Base-by-base conservation (phyloP, 92 coral and sea anemone species). In the Porites cylindrica region DNA sequence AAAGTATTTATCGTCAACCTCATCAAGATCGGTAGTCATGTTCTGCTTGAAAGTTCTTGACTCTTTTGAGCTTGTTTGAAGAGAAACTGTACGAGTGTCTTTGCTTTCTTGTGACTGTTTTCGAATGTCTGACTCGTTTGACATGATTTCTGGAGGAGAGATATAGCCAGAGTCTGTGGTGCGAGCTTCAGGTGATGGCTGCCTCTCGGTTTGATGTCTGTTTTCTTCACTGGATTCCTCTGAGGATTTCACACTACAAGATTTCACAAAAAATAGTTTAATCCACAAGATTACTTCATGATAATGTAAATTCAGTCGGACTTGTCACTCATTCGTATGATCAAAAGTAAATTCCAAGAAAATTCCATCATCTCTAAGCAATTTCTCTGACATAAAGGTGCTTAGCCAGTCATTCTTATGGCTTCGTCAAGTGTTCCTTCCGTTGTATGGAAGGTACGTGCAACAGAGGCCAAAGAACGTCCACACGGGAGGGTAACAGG, bases 141-240 rank as follows among this genome's bases (percentile, higher is more conserved):
- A 66, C 7, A 88, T 91, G 61, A 93, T 87, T 51, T 97, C 99
- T 10, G 99, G 99, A 4, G 99, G 99, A 8, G 99, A 97, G 79
- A 95, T 90, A 75, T 97, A 97, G 10, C 99, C 99, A 81, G 99
- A 97, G 77, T 97, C 99, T 61, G 99, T 97, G 10, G 99, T 95
- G 59, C 91, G 91, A 47, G 94, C 93, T 68, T 97, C 99, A 8
- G 98, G 98, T 4, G 98, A 95, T 61, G 98, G 83, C 18, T 90
- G 94, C 29, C 98, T 87, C 69, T 95, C 94, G 23, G 80, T 38
- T 61, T 77, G 90, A 32, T 32, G 79, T 23, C 51, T 77, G 52
- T 32, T 70, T 77, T 29, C 89, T 66, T 77, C 82, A 20, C 8
- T 71, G 12, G 80, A 72, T 67, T 56, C 76, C 26, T 24, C 85